Base-by-base conservation (phyloP, 2,888 invertebrate genomes). In the Ochropleura plecta region DNA sequence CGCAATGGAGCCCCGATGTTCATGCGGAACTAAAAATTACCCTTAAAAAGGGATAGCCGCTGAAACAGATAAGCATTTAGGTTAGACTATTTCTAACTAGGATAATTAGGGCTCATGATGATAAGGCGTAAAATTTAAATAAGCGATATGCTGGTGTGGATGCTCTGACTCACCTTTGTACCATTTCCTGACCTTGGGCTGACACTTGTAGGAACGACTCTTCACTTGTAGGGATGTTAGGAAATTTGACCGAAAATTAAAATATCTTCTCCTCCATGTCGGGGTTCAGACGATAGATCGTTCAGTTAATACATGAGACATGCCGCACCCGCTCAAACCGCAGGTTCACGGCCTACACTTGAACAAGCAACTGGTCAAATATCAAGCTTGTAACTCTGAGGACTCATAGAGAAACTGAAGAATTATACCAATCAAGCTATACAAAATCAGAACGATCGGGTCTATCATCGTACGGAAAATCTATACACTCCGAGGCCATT, bases 1-100 rank as follows among this genome's bases (percentile, higher is more conserved):
- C 68, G 12, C 53, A 70, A 66, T 82, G 79, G 78, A 74, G 73
- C 57, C 73, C 76, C 10, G 73, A 82, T 44, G 59, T 76, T 2
- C 62, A 67, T 18, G 63, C 9, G 12, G 68, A 73, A 44, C 59
- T 73, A 51, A 79, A 78, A 81, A 81, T 79, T 55, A 77, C 72
- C 49, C 57, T 79, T n/a, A n/a, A 67, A 81, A 79, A 76, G 70
- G 40, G 65, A 76, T 66, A 79, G 63, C 55, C 62, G 48, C 42
- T 76, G 81, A 79, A 46, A 10, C 42, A 79, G 76, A 59, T 63
- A 60, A 65, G 55, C 55, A 55, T n/a, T 42, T 66, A 70, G 70
- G 70, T 62, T 62, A 66, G 64, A 63, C 51, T 70, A 70, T 53
- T 79, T 81, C 40, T 70, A 70, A 46, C 0, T 76, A 70, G 62